These are phyloP conservation scores for Orthonevra nobilis DNA, from an alignment of 2,888 invertebrate genomes.

Conservation along the genomic window DNA sequence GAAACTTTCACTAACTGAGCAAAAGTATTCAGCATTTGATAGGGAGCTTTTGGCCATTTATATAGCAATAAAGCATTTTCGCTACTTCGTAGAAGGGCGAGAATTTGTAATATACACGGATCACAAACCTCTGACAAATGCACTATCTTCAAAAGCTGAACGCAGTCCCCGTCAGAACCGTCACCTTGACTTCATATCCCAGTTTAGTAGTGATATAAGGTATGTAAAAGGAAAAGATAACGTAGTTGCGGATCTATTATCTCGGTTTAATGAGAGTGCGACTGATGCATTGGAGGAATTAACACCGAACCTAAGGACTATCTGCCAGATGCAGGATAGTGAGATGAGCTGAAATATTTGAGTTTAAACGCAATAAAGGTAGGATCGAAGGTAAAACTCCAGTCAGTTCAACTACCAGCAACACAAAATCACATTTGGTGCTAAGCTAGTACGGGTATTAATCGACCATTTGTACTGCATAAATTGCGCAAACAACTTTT, in stretches of 20 bases:
- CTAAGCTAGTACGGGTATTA: conserved; percentile 20
- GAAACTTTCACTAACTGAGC: conserved; percentile 5
- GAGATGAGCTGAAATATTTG: conserved; percentile 18
- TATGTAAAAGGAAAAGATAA: no score
- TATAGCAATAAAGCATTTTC: no score
- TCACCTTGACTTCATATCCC: neutral
- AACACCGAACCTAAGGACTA: no score
- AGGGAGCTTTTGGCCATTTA: conserved; percentile 7
- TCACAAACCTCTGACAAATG: conserved; percentile 4
- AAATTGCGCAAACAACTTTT: conserved; percentile 7
- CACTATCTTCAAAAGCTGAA: no score
- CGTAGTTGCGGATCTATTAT: no score
- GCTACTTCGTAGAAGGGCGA: no score
- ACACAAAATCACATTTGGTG: no score
- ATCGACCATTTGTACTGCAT: conserved; percentile 15
- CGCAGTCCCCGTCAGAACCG: no score
- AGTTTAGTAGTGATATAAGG: conserved; percentile 12
- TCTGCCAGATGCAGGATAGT: neutral
- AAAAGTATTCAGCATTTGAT: conserved; percentile 14
- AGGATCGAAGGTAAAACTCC: no score
- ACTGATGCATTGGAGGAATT: neutral
- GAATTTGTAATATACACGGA: no score
- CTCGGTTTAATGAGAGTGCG: neutral
- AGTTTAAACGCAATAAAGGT: neutral
- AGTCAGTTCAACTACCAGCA: no score